Evolutionary conservation across 2,113 vertebrate genomes (phyloP).

Genomic region (Oncorhynchus kisutch): DNA sequence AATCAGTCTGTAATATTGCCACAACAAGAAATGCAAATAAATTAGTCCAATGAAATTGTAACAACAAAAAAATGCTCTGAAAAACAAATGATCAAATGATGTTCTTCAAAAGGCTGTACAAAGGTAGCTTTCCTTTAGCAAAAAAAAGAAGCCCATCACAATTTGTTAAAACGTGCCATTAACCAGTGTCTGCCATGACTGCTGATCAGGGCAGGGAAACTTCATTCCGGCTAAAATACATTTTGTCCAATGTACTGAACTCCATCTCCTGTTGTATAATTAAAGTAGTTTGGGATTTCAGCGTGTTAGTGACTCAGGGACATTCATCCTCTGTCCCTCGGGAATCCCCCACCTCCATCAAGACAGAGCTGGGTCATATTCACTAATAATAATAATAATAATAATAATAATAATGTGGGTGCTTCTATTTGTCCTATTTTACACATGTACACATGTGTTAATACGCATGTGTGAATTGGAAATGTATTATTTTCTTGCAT

Average conservation of each 20-base stretch:
- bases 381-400: no score
- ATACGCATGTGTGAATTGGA: no score
- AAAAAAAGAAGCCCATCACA: neutral
- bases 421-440: no score
- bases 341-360: neutral
- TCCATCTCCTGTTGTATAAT: slow-evolving; percentile 54
- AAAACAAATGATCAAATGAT: slow-evolving; percentile 38
- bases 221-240: slow-evolving; percentile 10
- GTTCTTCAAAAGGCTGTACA: slow-evolving; percentile 66
- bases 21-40: slow-evolving; percentile 30
- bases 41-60: neutral
- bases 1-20: slow-evolving; percentile 45
- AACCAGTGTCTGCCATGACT: slow-evolving; percentile 12
- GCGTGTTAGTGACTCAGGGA: no score
- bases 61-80: slow-evolving; percentile 24
- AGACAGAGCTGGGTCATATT: neutral
- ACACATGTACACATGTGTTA: no score
- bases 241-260: slow-evolving; percentile 25
- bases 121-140: slow-evolving; percentile 17
- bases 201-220: neutral
- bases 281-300: slow-evolving; percentile 15
- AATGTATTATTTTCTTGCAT: no score
- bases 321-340: neutral
- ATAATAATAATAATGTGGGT: no score
- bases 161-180: slow-evolving; percentile 26